Evolutionary conservation across 2,888 invertebrate genomes (phyloP), one percentile per base, ranked within the genome.

Genomic region (Stenurella melanura): DNA sequence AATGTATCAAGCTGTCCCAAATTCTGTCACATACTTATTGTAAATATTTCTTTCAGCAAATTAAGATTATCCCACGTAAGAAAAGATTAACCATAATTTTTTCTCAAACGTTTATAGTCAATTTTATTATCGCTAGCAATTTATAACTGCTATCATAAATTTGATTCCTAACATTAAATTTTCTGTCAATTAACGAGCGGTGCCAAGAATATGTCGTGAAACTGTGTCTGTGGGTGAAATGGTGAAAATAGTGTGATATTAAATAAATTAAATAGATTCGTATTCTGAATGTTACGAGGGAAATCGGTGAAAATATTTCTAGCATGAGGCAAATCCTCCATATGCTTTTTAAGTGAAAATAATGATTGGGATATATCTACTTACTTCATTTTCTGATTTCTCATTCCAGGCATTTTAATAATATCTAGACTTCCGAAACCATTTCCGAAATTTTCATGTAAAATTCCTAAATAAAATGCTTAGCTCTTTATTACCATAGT

Each of bases 121-220:
- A 54, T 56, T 66, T 60, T 34, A 54, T 38, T 21, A 26, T 54
- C 21, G 42, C 50, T n/a, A 56, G 34, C 56, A 30, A 69, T 74
- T 74, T 74, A 69, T 74, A 56, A 21, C 56, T 54, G 74, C 63
- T 30, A 56, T 56, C 68, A 34, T 63, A 69, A 74, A 74, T 74
- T 74, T 58, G 17, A 54, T 63, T 58, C 56, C 21, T 5, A 15
- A 63, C 74, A 56, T 74, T 34, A 18, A 18, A 68, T 68, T 74
- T 74, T 38, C 19, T 63, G 61, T 63, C 61, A 63, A 74, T 67
- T 73, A 67, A 54, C 11, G 67, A 58, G 58, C 15, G 38, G 18
- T 50, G 67, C 58, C 42, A 60, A 60, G 66, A 66, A 54, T 73
- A 54, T 30, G 57, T 18, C 64, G 21, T 18, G 64, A 19, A 64